These are phyloP conservation scores for Liopterus haemorrhoidalis DNA, from an alignment of 2,888 invertebrate genomes.

Conservation along the genomic window DNA sequence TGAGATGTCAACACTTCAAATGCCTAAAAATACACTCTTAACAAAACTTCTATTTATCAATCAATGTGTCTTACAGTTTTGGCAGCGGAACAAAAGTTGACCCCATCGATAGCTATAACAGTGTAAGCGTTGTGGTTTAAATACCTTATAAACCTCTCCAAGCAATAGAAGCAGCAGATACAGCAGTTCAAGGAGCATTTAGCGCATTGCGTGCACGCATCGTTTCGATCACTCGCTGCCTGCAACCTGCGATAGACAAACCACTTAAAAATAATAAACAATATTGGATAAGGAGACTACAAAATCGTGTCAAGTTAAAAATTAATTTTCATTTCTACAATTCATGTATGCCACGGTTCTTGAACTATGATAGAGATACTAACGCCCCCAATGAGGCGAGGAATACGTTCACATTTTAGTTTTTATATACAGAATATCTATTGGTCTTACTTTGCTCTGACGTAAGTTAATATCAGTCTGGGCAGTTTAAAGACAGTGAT, in stretches of 20 bases:
- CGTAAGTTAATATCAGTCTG: conserved; percentile 76
- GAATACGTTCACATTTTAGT: neutral
- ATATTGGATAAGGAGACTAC: neutral
- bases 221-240: no score
- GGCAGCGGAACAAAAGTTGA: conserved; percentile 85
- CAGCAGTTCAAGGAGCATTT: conserved; percentile 73
- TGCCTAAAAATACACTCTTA: conserved; percentile 55
- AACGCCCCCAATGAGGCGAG: conserved; percentile 2
- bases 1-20: conserved; percentile 79
- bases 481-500: conserved; percentile 92
- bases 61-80: conserved; percentile 60
- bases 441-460: conserved; percentile 87
- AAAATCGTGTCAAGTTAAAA: conserved; percentile 5
- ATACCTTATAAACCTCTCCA: conserved; percentile 87
- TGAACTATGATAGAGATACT: conserved; percentile 8
- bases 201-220: conserved; percentile 63
- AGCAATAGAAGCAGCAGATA: conserved; percentile 83
- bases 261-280: conserved; percentile 7
- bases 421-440: conserved; percentile 1
- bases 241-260: no score
- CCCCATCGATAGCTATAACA: conserved; percentile 86
- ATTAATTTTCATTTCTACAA: conserved; percentile 1
- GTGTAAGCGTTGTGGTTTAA: conserved; percentile 94
- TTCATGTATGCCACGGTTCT: no score
- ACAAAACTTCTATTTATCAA: conserved; percentile 25